Conservation (phyloP, 1,140 invertebrate genomes). For the Probaryconus sp. region DNA sequence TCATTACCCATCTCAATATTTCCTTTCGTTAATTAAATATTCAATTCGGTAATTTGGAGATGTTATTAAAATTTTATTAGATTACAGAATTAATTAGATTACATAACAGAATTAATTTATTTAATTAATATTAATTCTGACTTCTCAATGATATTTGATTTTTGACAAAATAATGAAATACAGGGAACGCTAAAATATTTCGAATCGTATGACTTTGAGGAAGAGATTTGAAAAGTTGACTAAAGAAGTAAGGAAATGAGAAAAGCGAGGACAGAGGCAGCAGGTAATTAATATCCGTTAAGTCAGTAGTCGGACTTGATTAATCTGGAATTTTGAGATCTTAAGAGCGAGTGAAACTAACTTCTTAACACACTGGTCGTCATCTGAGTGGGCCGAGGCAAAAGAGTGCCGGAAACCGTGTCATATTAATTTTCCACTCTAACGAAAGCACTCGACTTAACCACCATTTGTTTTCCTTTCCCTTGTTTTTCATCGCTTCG, state of each 20-base stretch:
- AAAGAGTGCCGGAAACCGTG: constrained; percentile 28
- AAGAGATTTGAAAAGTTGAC: constrained; percentile 10
- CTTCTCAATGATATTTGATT: no score
- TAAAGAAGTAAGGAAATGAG: neutral
- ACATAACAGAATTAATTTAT: no score
- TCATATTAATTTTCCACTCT: constrained; percentile 38
- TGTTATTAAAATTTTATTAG: no score
- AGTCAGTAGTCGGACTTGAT: constrained; percentile 22
- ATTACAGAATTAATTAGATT: no score
- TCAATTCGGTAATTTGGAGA: no score
- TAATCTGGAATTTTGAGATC: constrained; percentile 29
- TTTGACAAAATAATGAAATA: no score
- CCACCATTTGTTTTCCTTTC: constrained; percentile 13
- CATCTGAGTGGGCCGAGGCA: constrained; percentile 25
- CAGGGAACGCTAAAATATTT: no score
- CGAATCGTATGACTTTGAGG: no score
- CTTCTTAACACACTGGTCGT: constrained; percentile 24
- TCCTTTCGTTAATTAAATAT: no score
- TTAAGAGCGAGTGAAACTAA: constrained; percentile 33
- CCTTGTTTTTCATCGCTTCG: no score
- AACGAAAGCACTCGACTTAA: constrained; percentile 26
- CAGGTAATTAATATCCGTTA: constrained; percentile 23
- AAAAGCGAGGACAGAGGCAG: neutral
- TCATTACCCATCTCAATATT: no score
- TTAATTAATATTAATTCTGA: no score